These are phyloP conservation scores for Bos taurus DNA, from an alignment of 2,113 vertebrate species.

Conservation along the genomic window ARS-UCD2.0 NC_037351.1:24411001-24411500, in stretches of 20 bases:
- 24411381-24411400: background rate
- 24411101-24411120: background rate
- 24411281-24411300: background rate
- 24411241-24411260: background rate
- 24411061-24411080: background rate
- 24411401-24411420: background rate
- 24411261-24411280: background rate
- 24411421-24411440: background rate
- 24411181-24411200: background rate
- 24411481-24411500: background rate
- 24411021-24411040: background rate
- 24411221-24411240: constrained; percentile 1
- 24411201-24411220: background rate
- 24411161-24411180: background rate
- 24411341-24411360: background rate
- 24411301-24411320: background rate
- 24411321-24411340: background rate
- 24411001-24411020: background rate
- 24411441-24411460: background rate
- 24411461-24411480: background rate
- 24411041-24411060: background rate
- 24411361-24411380: background rate
- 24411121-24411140: background rate
- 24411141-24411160: background rate
- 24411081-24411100: background rate